Evolutionary conservation across 2,888 invertebrate genomes (phyloP).

Genomic region (Hyles lineata): DNA sequence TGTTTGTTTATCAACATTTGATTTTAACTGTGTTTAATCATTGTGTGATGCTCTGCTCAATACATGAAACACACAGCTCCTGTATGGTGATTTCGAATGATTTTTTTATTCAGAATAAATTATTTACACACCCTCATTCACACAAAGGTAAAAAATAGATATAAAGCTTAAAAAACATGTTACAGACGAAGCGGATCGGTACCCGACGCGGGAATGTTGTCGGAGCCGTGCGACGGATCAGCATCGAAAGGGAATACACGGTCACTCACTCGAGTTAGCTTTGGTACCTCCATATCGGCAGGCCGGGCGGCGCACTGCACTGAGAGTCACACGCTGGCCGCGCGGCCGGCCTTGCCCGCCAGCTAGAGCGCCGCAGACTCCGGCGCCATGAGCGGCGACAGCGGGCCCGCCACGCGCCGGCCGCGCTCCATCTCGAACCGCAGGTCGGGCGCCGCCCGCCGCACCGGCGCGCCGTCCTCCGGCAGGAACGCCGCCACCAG

Average conservation of each 20-base stretch:
- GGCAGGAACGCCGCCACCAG: slow-evolving; percentile 95
- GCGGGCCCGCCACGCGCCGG: slow-evolving; percentile 89
- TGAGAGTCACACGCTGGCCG: slow-evolving; percentile 76
- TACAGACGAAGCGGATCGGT: slow-evolving; percentile 60
- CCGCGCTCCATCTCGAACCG: slow-evolving; percentile 93
- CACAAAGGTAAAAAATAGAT: slow-evolving; percentile 52
- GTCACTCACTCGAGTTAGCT: slow-evolving; percentile 61
- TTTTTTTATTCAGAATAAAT: slow-evolving; percentile 57
- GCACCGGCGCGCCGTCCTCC: slow-evolving; percentile 81
- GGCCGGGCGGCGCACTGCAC: slow-evolving; percentile 53
- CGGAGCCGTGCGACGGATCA: slow-evolving; percentile 54
- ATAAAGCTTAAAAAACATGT: slow-evolving; percentile 75
- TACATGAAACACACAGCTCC: slow-evolving; percentile 53
- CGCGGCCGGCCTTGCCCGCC: slow-evolving; percentile 70
- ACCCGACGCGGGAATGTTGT: slow-evolving; percentile 62
- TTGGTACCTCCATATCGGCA: slow-evolving; percentile 60
- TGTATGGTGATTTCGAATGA: slow-evolving; percentile 60
- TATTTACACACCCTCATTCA: slow-evolving; percentile 70
- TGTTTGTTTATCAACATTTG: not conserved
- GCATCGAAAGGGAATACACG: slow-evolving; percentile 52
- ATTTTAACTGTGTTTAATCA: slow-evolving; percentile 5
- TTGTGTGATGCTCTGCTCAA: slow-evolving; percentile 53
- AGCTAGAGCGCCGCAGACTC: slow-evolving; percentile 90
- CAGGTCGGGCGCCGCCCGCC: slow-evolving; percentile 87
- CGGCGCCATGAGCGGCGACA: slow-evolving; percentile 92